Evolutionary conservation across 2,888 invertebrate genomes (phyloP).

Genomic region (Vanessa cardui): DNA sequence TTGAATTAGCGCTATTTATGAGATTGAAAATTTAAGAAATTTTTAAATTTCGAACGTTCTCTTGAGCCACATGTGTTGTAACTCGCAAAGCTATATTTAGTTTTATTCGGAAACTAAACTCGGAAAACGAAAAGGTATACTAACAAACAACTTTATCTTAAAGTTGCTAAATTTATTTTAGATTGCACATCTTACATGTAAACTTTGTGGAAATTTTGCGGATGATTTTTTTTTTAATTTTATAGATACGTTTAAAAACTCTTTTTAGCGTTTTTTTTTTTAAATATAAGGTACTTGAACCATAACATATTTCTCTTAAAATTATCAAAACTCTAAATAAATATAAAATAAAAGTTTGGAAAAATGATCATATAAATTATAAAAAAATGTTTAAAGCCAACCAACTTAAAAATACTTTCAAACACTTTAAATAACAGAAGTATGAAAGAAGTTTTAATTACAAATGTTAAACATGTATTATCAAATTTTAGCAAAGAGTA

Average conservation of each 20-base stretch:
- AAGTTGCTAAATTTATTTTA: conserved; percentile 10
- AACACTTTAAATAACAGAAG: no score
- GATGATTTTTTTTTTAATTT: background rate
- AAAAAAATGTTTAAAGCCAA: no score
- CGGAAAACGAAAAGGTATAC: conserved; percentile 9
- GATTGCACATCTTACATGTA: conserved; percentile 9
- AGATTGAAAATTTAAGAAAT: background rate
- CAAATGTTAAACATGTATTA: no score
- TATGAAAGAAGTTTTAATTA: no score
- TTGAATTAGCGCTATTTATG: background rate
- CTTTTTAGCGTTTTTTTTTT: background rate
- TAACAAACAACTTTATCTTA: conserved; percentile 13
- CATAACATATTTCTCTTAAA: no score
- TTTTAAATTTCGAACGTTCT: background rate
- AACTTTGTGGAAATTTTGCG: conserved; percentile 11
- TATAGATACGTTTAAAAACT: no score
- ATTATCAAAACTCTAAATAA: no score
- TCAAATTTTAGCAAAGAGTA: no score
- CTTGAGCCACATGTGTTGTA: background rate
- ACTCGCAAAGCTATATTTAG: conserved; percentile 12
- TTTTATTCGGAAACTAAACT: conserved; percentile 20
- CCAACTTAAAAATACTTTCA: no score
- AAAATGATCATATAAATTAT: no score
- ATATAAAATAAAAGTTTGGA: no score
- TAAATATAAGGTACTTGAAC: background rate